Conservation (phyloP, 2,797 vertebrate species). For the Rhinatrema bivittatum region DNA sequence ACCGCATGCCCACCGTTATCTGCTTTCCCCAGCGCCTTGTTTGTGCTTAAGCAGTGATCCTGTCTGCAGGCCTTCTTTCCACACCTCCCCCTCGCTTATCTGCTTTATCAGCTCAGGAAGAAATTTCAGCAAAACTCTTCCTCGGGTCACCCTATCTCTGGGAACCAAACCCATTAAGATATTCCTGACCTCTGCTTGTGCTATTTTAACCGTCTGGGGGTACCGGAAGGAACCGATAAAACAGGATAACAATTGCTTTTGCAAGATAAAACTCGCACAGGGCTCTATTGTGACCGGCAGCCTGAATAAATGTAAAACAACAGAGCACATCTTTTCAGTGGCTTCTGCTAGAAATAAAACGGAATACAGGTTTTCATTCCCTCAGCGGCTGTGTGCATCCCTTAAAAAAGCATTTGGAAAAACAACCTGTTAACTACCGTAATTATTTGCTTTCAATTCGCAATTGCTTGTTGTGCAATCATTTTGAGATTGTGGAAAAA, state of each 20-base stretch:
- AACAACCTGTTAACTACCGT: constrained; percentile 13
- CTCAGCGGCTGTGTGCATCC: constrained; percentile 23
- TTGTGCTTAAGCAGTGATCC: not conserved
- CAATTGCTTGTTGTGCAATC: not conserved
- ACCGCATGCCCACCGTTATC: not conserved
- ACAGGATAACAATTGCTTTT: constrained; percentile 70
- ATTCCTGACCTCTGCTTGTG: constrained; percentile 55
- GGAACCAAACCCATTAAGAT: constrained; percentile 70
- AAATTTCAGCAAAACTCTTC: constrained; percentile 58
- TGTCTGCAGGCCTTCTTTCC: not conserved
- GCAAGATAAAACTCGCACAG: constrained; percentile 49
- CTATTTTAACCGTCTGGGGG: constrained; percentile 65
- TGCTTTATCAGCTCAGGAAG: constrained; percentile 60
- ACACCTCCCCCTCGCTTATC: constrained; percentile 36
- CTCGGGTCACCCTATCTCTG: constrained; percentile 62
- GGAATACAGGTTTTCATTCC: constrained; percentile 38
- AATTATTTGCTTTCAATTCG: too few relatives aligned
- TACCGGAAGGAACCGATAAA: constrained; percentile 78
- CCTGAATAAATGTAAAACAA: constrained; percentile 68
- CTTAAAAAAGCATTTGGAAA: constrained; percentile 34
- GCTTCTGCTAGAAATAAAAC: constrained; percentile 42
- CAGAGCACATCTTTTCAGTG: constrained; percentile 48
- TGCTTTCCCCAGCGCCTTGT: not conserved
- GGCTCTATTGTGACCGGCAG: constrained; percentile 68
- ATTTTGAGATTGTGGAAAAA: too few relatives aligned